Conservation (phyloP, 1,140 invertebrate species). For the Euglossa dilemma region DNA sequence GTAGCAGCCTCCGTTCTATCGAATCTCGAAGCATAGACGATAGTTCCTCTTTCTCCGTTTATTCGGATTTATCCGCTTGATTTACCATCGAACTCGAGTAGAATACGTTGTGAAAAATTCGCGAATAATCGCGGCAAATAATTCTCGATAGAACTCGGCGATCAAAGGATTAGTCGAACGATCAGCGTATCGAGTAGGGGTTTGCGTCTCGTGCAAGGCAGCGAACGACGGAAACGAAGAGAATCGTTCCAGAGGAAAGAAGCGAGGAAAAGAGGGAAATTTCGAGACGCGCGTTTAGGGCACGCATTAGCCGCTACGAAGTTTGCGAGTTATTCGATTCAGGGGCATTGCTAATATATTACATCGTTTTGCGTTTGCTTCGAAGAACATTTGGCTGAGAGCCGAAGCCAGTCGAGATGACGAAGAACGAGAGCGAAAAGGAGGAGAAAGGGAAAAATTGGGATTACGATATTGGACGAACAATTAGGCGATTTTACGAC, state of each 20-base stretch:
- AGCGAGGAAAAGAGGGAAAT: neutral
- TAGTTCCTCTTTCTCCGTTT: too few species aligned
- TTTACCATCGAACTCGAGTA: neutral
- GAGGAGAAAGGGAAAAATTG: neutral
- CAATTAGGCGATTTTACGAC: neutral
- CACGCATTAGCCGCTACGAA: conserved; percentile 18
- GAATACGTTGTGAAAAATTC: neutral
- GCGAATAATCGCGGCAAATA: neutral
- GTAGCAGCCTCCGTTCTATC: neutral
- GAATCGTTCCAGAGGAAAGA: neutral
- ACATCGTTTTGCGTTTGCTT: conserved; percentile 19
- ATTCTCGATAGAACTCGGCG: neutral
- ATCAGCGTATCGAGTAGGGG: neutral
- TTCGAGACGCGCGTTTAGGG: neutral
- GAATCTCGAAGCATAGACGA: neutral
- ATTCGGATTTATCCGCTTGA: neutral
- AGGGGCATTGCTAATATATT: conserved; percentile 41
- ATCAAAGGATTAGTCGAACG: neutral
- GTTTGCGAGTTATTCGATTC: conserved; percentile 46
- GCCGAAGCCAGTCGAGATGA: neutral
- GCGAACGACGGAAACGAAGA: neutral
- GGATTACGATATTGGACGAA: neutral
- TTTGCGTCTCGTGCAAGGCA: neutral
- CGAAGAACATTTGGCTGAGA: conserved; percentile 16
- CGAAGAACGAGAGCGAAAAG: too few species aligned